Percentiles rank a stretch among this genome's conserved stretches.
Evolutionary conservation across 2,888 invertebrate species (phyloP).

Genomic region (Blastobasis adustella): DNA sequence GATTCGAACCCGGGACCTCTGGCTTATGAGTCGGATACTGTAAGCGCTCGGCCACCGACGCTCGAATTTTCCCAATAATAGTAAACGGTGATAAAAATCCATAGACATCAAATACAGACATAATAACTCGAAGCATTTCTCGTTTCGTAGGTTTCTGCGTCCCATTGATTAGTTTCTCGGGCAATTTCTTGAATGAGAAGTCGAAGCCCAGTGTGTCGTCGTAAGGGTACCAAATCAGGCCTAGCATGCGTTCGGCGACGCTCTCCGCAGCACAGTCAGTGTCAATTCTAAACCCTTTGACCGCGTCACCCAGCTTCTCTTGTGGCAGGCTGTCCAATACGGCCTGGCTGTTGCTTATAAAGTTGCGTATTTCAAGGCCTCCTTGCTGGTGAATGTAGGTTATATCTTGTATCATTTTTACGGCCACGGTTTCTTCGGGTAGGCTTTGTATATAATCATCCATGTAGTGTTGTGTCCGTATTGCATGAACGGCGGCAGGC

Average conservation of each 20-base stretch:
- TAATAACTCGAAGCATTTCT: conserved; percentile 5
- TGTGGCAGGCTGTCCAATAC: conserved; percentile 5
- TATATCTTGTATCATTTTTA: conserved; percentile 2
- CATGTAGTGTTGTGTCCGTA: conserved; percentile 8
- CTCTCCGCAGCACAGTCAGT: too few species aligned
- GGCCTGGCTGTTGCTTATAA: conserved; percentile 6
- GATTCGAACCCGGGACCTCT: too few species aligned
- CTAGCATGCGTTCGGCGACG: conserved; percentile 8
- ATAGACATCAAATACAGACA: conserved; percentile 15
- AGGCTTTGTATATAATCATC: conserved; percentile 12
- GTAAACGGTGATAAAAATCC: conserved; percentile 13
- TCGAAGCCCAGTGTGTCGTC: conserved; percentile 1
- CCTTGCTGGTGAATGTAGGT: conserved; percentile 7
- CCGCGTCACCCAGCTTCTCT: conserved; percentile 1
- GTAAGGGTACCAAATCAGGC: conserved; percentile 10
- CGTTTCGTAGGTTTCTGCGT: conserved; percentile 10
- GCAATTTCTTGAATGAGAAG: neutral
- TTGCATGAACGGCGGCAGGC: conserved; percentile 10
- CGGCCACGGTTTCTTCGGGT: neutral
- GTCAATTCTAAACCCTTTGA: conserved; percentile 5
- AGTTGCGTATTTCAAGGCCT: conserved; percentile 12
- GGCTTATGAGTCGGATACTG: too few species aligned
- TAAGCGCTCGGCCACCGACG: too few species aligned
- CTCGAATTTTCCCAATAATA: conserved; percentile 9
- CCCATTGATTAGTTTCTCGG: neutral